A percentile compares a stretch with the other conserved stretches of the same genome.
Conservation (phyloP, 2,797 vertebrate genomes). For the Argentina silus region DNA sequence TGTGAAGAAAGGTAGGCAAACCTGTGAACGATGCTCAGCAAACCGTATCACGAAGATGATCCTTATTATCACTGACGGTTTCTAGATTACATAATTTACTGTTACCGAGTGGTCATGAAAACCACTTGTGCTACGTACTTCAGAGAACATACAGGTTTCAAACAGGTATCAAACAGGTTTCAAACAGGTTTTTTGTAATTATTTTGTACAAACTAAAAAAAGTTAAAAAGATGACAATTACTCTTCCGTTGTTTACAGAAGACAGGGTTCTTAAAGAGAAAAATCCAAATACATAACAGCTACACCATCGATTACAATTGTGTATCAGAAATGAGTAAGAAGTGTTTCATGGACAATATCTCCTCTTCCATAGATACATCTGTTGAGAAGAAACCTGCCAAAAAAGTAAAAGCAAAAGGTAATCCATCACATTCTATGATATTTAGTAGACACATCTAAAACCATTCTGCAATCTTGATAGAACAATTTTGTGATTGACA, state of each 20-base stretch:
- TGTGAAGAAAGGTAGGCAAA: conserved; percentile 4
- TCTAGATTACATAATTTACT: too few relatives aligned
- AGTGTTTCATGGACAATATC: background rate
- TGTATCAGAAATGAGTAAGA: background rate
- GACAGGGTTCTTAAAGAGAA: conserved; percentile 65
- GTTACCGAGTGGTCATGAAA: too few relatives aligned
- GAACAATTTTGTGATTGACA: conserved; percentile 14
- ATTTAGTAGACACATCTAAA: background rate
- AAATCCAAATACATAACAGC: conserved; percentile 24
- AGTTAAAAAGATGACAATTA: background rate
- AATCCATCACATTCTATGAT: background rate
- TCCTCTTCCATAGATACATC: conserved; percentile 54
- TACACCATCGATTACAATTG: background rate
- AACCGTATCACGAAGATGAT: too few relatives aligned
- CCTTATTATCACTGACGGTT: too few relatives aligned
- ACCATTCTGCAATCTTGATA: background rate
- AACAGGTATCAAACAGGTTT: too few relatives aligned
- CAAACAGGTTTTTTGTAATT: too few relatives aligned
- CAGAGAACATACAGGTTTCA: too few relatives aligned
- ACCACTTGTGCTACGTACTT: too few relatives aligned
- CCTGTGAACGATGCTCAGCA: too few relatives aligned
- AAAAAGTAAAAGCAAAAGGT: conserved; percentile 69
- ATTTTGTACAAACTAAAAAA: background rate
- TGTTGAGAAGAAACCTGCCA: conserved; percentile 57
- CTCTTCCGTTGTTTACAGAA: conserved; percentile 43